Evolutionary conservation across 2,113 vertebrate species (phyloP).

Genomic region (Corydoras maculifer): DNA sequence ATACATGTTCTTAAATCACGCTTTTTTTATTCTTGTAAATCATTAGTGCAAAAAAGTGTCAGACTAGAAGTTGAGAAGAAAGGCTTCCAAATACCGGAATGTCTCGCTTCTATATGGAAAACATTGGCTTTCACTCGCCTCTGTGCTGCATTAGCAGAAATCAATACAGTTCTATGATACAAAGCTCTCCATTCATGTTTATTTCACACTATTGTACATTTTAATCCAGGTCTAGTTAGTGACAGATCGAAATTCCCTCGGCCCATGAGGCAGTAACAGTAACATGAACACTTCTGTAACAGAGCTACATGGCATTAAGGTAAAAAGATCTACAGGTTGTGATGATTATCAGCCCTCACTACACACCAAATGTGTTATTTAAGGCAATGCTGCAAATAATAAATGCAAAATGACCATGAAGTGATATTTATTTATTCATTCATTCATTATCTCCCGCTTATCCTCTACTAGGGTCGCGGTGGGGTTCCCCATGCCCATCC

Average conservation of each 20-base stretch:
- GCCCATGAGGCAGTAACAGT: conserved; percentile 16
- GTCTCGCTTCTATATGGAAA: neutral
- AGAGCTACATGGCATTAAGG: conserved; percentile 20
- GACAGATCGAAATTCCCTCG: conserved; percentile 38
- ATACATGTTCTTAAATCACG: neutral
- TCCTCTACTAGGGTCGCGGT: too few relatives aligned
- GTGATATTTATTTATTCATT: conserved; percentile 25
- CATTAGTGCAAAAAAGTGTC: neutral
- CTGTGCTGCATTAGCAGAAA: conserved; percentile 36
- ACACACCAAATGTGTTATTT: conserved; percentile 13
- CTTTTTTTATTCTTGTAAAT: neutral
- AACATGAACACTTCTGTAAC: conserved; percentile 5
- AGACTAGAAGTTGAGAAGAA: conserved; percentile 7
- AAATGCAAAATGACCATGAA: too few relatives aligned
- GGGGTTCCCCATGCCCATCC: too few relatives aligned
- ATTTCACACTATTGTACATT: conserved; percentile 29
- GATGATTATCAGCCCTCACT: conserved; percentile 7
- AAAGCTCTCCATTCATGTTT: conserved; percentile 29
- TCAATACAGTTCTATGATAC: conserved; percentile 36
- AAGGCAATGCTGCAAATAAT: conserved; percentile 3
- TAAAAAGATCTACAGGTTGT: conserved; percentile 12
- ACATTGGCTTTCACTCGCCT: conserved; percentile 7
- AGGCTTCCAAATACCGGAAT: conserved; percentile 3
- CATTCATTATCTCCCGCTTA: too few relatives aligned
- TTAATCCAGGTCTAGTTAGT: conserved; percentile 42